phyloP scores from a whole-genome alignment of 1,140 invertebrate species.

The Hesperophylax magnus region DNA sequence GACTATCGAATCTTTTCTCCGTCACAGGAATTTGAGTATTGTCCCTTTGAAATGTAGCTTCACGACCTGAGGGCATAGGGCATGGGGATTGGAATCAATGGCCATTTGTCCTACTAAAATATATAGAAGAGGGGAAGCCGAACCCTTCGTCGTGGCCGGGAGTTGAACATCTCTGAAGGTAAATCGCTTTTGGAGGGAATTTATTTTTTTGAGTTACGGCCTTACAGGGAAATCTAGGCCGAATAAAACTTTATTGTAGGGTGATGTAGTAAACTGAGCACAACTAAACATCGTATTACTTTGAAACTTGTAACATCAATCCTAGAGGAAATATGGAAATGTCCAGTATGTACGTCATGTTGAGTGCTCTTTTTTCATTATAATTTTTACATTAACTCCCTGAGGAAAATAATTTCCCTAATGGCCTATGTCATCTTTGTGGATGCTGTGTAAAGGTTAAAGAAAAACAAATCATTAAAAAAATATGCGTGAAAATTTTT shows the following conservation, averaged over 20 bases:
- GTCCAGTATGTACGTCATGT: too few relatives aligned
- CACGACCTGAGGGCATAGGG: neutral
- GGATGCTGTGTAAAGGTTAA: too few relatives aligned
- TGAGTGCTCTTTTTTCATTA: too few relatives aligned
- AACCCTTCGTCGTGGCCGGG: neutral
- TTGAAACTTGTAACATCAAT: too few relatives aligned
- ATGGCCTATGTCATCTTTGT: too few relatives aligned
- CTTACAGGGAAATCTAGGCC: slow-evolving; percentile 16
- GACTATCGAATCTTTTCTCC: too few relatives aligned
- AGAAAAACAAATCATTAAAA: too few relatives aligned
- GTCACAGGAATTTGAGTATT: slow-evolving; percentile 17
- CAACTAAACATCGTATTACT: too few relatives aligned
- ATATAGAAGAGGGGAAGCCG: neutral
- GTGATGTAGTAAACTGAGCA: neutral
- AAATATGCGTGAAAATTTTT: too few relatives aligned
- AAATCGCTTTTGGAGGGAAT: slow-evolving; percentile 28
- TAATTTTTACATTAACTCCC: too few relatives aligned
- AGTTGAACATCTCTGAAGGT: slow-evolving; percentile 25
- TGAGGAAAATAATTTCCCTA: too few relatives aligned
- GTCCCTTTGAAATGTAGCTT: slow-evolving; percentile 33
- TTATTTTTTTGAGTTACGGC: slow-evolving; percentile 29
- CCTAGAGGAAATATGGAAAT: too few relatives aligned
- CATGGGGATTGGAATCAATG: slow-evolving; percentile 12
- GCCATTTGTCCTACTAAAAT: slow-evolving; percentile 33
- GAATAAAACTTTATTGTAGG: neutral